Evolutionary conservation across 37 sponge, comb jelly and placozoan genomes (phyloP), one percentile per base, ranked within the genome.

Genomic region (Amphimedon queenslandica): DNA sequence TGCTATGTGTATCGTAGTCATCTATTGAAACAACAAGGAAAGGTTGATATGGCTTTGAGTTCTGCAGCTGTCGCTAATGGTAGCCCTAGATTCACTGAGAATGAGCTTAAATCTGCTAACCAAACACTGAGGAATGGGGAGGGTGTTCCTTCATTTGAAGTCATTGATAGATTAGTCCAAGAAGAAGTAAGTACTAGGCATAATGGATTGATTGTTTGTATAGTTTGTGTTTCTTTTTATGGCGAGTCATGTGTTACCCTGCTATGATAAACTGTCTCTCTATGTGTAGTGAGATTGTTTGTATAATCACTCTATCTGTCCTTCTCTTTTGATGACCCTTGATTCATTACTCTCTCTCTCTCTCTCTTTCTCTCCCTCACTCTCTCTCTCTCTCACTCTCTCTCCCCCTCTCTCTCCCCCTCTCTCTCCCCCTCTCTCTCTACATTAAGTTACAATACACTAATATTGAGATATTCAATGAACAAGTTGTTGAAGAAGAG

Each of bases 161-260:
- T 82, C 0, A 87, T 82, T 20, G 85, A 85, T 58, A 76, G 83
- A 32, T 66, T 90, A 4, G 82, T 90, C 21, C 75, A 84, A 31
- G 90, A 90, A 80, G 90, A 90, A 69, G 90, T 89, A 43, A 25
- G 67, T 34, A 63, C 13, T 18, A 47, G n/a, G n/a, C n/a, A n/a
- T n/a, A n/a, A n/a, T n/a, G n/a, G n/a, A n/a, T n/a, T n/a, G n/a
- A n/a, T n/a, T n/a, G n/a, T n/a, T n/a, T n/a, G n/a, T n/a, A n/a
- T n/a, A n/a, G n/a, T n/a, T n/a, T n/a, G n/a, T n/a, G n/a, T n/a
- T n/a, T n/a, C n/a, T n/a, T n/a, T n/a, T n/a, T n/a, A n/a, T n/a
- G n/a, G n/a, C n/a, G n/a, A n/a, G n/a, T n/a, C n/a, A n/a, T n/a
- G n/a, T n/a, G n/a, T n/a, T n/a, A n/a, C n/a, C n/a, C n/a, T n/a